Conservation (phyloP, 1,140 invertebrate genomes). For the Drosophila tristis region DNA sequence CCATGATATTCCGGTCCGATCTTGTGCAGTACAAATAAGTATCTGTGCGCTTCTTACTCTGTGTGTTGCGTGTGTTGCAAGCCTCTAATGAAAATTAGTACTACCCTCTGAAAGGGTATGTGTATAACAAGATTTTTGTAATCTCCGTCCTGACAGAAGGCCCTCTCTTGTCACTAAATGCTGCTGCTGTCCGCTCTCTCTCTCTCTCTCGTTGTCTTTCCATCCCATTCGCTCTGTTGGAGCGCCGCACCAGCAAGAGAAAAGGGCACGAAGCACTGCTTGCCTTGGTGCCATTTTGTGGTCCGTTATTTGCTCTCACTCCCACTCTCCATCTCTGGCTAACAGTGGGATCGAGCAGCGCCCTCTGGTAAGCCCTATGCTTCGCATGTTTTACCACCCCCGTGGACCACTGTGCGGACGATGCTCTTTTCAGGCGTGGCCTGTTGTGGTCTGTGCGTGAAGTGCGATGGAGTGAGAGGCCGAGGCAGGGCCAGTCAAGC, state of each 20-base stretch:
- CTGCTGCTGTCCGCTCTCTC: background rate
- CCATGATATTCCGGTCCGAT: background rate
- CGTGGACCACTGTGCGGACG: conserved; percentile 11
- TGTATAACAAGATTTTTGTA: conserved; percentile 30
- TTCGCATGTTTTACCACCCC: too few species aligned
- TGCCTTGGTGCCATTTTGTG: conserved; percentile 35
- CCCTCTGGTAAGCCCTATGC: too few species aligned
- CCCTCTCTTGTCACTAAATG: too few species aligned
- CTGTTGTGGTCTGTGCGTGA: too few species aligned
- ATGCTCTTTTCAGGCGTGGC: too few species aligned
- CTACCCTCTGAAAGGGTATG: too few species aligned
- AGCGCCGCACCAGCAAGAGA: conserved; percentile 12
- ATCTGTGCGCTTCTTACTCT: too few species aligned
- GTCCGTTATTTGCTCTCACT: conserved; percentile 18
- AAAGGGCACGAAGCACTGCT: conserved; percentile 24
- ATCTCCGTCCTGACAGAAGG: conserved; percentile 25
- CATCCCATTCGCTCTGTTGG: conserved; percentile 29
- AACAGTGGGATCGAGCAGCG: conserved; percentile 28
- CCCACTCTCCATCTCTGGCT: background rate
- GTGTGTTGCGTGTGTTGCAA: too few species aligned
- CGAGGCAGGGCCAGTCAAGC: too few species aligned
- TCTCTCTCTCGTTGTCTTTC: background rate
- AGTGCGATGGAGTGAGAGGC: too few species aligned
- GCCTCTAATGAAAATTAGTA: too few species aligned
- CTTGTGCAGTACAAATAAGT: too few species aligned